Evolutionary conservation across 2,113 vertebrate genomes (phyloP).

Genomic region (Theristicus caerulescens): DNA sequence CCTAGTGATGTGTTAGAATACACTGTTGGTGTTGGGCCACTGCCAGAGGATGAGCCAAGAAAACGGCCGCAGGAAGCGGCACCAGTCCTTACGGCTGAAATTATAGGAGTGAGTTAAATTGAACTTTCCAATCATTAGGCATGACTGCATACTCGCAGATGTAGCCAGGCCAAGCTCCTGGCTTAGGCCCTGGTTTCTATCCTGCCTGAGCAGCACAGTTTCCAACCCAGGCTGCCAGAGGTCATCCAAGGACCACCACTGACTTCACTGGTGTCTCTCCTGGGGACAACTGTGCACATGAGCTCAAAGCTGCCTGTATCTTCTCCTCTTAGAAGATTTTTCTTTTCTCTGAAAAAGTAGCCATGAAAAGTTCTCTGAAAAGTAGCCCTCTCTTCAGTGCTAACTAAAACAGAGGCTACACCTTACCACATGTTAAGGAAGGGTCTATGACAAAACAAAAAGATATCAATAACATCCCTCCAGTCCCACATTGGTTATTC

Average conservation of each 20-base stretch:
- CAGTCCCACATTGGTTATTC: not conserved
- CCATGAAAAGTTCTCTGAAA: not conserved
- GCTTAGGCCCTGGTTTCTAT: not conserved
- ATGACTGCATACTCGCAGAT: not conserved
- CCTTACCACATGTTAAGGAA: not conserved
- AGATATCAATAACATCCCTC: not conserved
- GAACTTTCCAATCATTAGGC: not conserved
- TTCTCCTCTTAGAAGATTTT: not conserved
- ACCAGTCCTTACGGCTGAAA: not conserved
- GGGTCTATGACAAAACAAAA: not conserved
- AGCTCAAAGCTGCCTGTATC: not conserved
- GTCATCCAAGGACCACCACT: not conserved
- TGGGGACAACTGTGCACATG: not conserved
- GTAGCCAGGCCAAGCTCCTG: not conserved
- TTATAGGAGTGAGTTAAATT: not conserved
- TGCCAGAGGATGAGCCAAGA: not conserved
- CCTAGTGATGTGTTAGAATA: not conserved
- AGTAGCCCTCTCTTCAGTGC: not conserved
- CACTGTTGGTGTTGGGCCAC: not conserved
- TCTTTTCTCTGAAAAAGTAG: no score
- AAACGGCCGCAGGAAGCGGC: accelerated
- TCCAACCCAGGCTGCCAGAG: not conserved
- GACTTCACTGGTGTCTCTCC: not conserved
- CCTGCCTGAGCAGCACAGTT: not conserved
- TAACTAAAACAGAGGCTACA: not conserved